Percentiles rank a stretch among this genome's conserved stretches.
These are phyloP conservation scores for Atractosteus spatula DNA, from an alignment of 2,113 vertebrate species.

Conservation along the genomic window DNA sequence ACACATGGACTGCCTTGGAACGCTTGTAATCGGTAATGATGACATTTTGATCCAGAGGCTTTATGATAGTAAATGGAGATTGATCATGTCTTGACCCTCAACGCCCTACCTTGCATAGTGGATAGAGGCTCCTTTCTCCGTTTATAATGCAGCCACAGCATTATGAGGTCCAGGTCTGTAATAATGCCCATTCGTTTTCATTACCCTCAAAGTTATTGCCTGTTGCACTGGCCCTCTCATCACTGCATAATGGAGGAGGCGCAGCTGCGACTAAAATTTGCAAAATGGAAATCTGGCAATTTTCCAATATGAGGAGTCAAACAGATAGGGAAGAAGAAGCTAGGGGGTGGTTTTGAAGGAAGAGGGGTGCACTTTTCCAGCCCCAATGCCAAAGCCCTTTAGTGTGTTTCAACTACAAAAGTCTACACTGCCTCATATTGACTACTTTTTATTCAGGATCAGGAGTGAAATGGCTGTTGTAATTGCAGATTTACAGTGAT, in stretches of 20 bases:
- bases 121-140: slow-evolving; percentile 43
- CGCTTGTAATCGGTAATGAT: no score
- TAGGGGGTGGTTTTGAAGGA: neutral
- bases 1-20: no score
- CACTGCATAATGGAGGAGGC: slow-evolving; percentile 25
- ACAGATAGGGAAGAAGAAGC: neutral
- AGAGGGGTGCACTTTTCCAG: no score
- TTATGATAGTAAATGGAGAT: neutral
- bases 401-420: no score
- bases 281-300: no score
- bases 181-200: slow-evolving; percentile 62
- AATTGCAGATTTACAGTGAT: no score
- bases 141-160: slow-evolving; percentile 43
- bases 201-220: slow-evolving; percentile 43
- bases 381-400: no score
- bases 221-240: slow-evolving; percentile 37
- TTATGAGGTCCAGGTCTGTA: slow-evolving; percentile 45
- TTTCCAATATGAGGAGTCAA: neutral
- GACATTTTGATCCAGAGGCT: no score
- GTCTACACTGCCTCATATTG: no score
- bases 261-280: neutral
- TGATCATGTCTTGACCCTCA: slow-evolving; percentile 24
- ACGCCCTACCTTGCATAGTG: slow-evolving; percentile 18
- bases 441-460: no score
- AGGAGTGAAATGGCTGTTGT: no score